Conservation (phyloP, 2,113 vertebrate species). For the Condylura cristata region DNA sequence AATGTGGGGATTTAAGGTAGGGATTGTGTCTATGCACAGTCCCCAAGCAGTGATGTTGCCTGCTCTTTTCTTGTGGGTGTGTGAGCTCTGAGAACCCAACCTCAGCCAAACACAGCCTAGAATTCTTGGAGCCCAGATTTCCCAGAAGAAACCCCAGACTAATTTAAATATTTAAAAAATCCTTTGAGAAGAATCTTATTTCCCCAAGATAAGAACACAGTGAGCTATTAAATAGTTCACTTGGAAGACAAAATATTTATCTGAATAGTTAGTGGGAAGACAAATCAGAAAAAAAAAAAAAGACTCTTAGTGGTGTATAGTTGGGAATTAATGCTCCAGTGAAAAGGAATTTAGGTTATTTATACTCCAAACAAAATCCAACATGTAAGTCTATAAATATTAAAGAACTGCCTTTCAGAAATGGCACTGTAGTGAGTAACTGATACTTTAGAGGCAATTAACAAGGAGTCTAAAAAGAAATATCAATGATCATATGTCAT, state of each 20-base stretch:
- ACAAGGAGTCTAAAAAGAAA: background rate
- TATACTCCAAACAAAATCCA: conserved; percentile 18
- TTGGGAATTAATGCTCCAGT: background rate
- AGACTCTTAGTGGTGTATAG: background rate
- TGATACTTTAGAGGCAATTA: background rate
- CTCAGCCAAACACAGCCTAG: background rate
- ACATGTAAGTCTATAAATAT: conserved; percentile 21
- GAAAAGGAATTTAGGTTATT: background rate
- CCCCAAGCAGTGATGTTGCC: background rate
- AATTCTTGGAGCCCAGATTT: background rate
- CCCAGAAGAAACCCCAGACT: background rate
- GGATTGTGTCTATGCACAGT: background rate
- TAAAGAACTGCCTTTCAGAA: conserved; percentile 4
- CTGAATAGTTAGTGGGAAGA: background rate
- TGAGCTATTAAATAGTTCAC: background rate
- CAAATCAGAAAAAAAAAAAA: background rate
- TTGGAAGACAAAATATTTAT: conserved; percentile 18
- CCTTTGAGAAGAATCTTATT: background rate
- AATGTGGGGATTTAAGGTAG: background rate
- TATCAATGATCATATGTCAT: background rate
- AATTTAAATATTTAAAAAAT: background rate
- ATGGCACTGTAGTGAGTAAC: background rate
- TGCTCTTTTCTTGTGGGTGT: background rate
- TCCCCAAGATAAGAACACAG: background rate
- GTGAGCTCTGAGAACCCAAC: background rate